Evolutionary conservation across 2,888 invertebrate genomes (phyloP), one percentile per base, ranked within the genome.

Genomic region (Pharmacophagus antenor): DNA sequence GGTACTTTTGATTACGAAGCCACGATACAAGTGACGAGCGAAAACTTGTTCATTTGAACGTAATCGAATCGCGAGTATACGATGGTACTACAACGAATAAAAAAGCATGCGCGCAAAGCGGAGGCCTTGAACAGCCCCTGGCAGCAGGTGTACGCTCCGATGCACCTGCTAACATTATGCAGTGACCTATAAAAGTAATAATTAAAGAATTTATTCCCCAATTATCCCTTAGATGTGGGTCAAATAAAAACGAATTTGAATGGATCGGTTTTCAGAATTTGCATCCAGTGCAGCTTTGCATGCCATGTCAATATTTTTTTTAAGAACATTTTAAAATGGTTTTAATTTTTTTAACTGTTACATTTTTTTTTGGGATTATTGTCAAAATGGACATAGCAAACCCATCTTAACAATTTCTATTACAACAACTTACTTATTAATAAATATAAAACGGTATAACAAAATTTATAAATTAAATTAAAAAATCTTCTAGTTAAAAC

Each of bases 141-240:
- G 58, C 52, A 64, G 85, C 89, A 88, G 88, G 86, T 86, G 85
- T 69, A 81, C 70, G 76, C 70, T 70, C 66, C 65, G 74, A 67
- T 83, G 76, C 88, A 90, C 88, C 89, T 90, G 89, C 87, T 69
- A 68, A 66, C 74, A 74, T 82, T 82, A 85, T 82, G 79, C 79
- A 77, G 79, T 90, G 88, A 90, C 89, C 89, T 89, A 90, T 89
- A 86, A 89, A 88, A 84, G 84, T 74, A 81, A 80, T 88, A 86
- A 88, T 87, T 86, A 87, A 82, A 84, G 81, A 86, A 85, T 85
- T 81, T 85, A 85, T 87, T 77, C 78, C 73, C 67, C 80, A 84
- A 83, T 84, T 85, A 85, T 81, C 71, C 84, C 81, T 77, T 86
- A 81, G 82, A 88, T 88, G 84, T 89, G 88, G 89, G 89, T 89